phyloP scores from a whole-genome alignment of 2,888 invertebrate genomes.

The Orthonevra nobilis region DNA sequence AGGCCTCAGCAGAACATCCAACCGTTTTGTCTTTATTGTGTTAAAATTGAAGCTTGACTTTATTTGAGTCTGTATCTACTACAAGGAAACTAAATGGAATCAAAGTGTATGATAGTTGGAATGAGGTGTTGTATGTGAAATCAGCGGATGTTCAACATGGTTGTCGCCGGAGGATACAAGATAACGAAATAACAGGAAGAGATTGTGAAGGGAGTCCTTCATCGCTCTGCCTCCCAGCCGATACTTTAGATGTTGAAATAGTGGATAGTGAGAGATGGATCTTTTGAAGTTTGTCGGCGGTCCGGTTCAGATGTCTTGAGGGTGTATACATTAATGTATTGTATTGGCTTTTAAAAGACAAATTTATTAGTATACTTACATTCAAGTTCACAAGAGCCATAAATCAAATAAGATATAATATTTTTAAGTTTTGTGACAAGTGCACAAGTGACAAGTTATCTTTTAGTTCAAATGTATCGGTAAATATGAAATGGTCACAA shows the following conservation, averaged over 20 bases:
- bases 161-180: conserved; percentile 65
- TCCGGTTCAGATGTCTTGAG: no score
- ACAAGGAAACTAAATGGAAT: not conserved
- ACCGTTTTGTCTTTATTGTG: conserved; percentile 45
- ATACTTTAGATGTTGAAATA: conserved; percentile 16
- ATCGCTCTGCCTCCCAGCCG: not conserved
- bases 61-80: conserved; percentile 48
- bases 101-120: conserved; percentile 18
- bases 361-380: no score
- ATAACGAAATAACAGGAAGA: conserved; percentile 51
- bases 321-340: no score
- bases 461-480: no score
- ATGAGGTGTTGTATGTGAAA: conserved; percentile 6
- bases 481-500: no score
- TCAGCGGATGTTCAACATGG: conserved; percentile 48
- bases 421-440: no score
- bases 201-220: conserved; percentile 18
- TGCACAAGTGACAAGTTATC: no score
- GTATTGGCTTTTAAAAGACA: no score
- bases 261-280: no score
- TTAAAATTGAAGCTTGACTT: conserved; percentile 54
- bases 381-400: no score
- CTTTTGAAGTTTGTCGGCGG: no score
- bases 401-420: no score
- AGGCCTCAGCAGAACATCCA: conserved; percentile 34